A percentile compares a stretch with the other conserved stretches of the same genome.
Conservation (phyloP, 2,113 vertebrate species). For the Motacilla tschutschensis region DNA sequence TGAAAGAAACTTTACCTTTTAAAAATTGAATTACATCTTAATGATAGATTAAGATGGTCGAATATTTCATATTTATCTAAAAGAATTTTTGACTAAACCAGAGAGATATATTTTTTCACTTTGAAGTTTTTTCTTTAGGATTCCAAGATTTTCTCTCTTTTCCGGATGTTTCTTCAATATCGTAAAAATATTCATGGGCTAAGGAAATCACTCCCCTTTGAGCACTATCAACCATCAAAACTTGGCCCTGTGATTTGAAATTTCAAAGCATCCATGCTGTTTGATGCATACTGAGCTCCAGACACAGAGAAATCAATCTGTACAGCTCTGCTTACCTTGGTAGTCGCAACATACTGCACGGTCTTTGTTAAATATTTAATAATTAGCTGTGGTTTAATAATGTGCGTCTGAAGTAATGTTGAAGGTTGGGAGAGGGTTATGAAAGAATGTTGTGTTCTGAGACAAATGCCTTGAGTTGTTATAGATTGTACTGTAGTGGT, state of each 20-base stretch:
- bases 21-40: background rate
- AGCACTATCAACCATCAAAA: background rate
- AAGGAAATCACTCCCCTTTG: constrained; percentile 1
- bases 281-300: constrained; percentile 3
- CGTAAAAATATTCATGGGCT: background rate
- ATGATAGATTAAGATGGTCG: background rate
- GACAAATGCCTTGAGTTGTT: background rate
- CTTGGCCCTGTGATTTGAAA: constrained; percentile 15
- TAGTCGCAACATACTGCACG: background rate
- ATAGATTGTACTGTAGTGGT: background rate
- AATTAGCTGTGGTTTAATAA: constrained; percentile 47
- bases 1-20: background rate
- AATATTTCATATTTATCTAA: background rate
- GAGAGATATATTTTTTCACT: background rate
- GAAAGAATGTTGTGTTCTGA: constrained; percentile 21
- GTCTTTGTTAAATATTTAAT: constrained; percentile 52
- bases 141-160: background rate
- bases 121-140: background rate
- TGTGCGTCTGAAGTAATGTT: constrained; percentile 28
- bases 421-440: constrained; percentile 18
- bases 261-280: constrained; percentile 28
- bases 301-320: constrained; percentile 4
- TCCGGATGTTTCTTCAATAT: background rate
- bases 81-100: background rate
- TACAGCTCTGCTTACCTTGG: background rate